Evolutionary conservation across 1,140 invertebrate species (phyloP).

Genomic region (Ostrea edulis): DNA sequence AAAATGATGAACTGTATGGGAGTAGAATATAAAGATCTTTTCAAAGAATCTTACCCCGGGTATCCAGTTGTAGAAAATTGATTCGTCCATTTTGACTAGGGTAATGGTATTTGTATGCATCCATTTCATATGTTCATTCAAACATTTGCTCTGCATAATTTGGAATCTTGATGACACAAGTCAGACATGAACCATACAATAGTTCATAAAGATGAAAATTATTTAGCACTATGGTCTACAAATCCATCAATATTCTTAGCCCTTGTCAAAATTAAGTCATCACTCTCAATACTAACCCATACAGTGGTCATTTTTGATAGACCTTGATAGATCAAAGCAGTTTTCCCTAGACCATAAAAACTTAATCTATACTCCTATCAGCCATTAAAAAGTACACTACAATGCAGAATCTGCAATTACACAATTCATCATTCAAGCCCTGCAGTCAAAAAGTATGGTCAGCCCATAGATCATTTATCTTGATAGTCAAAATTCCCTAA

Average conservation of each 20-base stretch:
- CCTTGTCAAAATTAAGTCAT: constrained; percentile 1
- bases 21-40: no score
- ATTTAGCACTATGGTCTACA: background rate
- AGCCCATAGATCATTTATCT: constrained; percentile 7
- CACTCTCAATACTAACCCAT: background rate
- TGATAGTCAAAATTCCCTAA: constrained; percentile 29
- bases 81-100: constrained; percentile 19
- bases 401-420: constrained; percentile 21
- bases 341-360: constrained; percentile 21
- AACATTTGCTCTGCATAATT: constrained; percentile 16
- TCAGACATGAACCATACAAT: background rate
- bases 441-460: constrained; percentile 5
- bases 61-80: constrained; percentile 23
- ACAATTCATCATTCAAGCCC: constrained; percentile 12
- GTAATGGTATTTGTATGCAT: background rate
- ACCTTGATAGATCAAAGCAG: constrained; percentile 6
- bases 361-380: constrained; percentile 3
- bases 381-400: constrained; percentile 30
- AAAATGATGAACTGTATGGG: no score
- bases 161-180: background rate
- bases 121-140: constrained; percentile 29
- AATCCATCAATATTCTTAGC: background rate
- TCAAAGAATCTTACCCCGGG: background rate
- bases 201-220: background rate
- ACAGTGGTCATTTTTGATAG: background rate